Conservation (phyloP, 2,797 vertebrate species). For the Pangasius sanitwongsei region DNA sequence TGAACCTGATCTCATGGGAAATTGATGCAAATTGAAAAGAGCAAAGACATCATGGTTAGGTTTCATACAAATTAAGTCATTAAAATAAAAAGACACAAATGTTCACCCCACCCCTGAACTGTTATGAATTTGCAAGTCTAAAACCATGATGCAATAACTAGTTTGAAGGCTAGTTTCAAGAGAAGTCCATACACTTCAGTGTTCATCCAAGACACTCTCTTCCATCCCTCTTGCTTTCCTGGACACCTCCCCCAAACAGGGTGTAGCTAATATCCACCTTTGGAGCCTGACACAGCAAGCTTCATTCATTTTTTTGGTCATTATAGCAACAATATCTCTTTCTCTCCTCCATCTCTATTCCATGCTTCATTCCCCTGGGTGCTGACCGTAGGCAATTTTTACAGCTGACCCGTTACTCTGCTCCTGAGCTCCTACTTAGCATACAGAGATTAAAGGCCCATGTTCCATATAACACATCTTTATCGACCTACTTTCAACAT, state of each 20-base stretch:
- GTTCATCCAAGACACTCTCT: conserved; percentile 48
- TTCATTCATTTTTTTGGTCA: conserved; percentile 32
- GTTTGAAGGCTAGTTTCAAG: neutral
- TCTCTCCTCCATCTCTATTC: neutral
- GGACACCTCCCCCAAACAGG: conserved; percentile 25
- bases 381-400: conserved; percentile 62
- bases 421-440: conserved; percentile 12
- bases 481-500: neutral
- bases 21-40: neutral
- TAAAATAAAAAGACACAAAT: neutral
- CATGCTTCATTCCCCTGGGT: conserved; percentile 41
- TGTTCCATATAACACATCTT: neutral
- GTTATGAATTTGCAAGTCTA: neutral
- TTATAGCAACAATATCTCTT: conserved; percentile 18
- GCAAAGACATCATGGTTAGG: neutral
- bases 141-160: too few species aligned
- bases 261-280: conserved; percentile 54
- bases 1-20: neutral
- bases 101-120: neutral
- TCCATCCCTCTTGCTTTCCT: conserved; percentile 14
- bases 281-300: conserved; percentile 33
- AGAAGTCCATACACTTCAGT: neutral
- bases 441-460: conserved; percentile 14
- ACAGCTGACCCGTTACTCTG: conserved; percentile 2
- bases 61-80: neutral